These are phyloP conservation scores for Drosophila nannoptera DNA, from an alignment of 1,140 invertebrate species.

Conservation along the genomic window DNA sequence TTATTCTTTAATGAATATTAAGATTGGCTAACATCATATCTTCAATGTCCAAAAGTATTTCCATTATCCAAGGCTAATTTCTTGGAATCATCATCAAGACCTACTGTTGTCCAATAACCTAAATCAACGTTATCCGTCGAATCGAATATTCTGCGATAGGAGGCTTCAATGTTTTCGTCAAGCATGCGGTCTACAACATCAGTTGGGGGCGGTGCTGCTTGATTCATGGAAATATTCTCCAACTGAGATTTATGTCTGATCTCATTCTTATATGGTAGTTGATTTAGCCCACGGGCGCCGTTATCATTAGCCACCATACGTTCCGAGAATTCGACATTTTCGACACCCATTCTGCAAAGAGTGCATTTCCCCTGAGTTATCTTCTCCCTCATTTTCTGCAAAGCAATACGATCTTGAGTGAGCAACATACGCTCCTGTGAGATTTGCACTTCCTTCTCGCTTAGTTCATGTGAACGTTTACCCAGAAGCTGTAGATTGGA, in stretches of 20 bases:
- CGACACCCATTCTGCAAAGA: slow-evolving; percentile 69
- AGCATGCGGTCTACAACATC: slow-evolving; percentile 72
- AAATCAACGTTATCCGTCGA: slow-evolving; percentile 34
- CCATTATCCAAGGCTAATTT: slow-evolving; percentile 57
- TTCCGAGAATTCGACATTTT: slow-evolving; percentile 47
- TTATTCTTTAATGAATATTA: slow-evolving; percentile 14
- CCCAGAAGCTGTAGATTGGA: slow-evolving; percentile 64
- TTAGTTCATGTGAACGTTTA: slow-evolving; percentile 56
- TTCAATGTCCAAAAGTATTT: slow-evolving; percentile 44
- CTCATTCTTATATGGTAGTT: not conserved
- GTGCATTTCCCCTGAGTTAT: slow-evolving; percentile 62
- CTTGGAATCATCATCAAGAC: slow-evolving; percentile 71
- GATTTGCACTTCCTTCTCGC: slow-evolving; percentile 69
- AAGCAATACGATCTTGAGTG: slow-evolving; percentile 64
- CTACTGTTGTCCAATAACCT: slow-evolving; percentile 43
- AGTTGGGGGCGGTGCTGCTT: slow-evolving; percentile 11
- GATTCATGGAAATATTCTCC: slow-evolving; percentile 7
- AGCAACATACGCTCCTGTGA: slow-evolving; percentile 71
- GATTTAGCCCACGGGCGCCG: not conserved
- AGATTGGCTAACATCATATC: slow-evolving; percentile 35
- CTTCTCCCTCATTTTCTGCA: slow-evolving; percentile 64
- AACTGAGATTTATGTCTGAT: slow-evolving; percentile 14
- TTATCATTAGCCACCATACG: slow-evolving; percentile 7
- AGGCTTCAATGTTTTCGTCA: slow-evolving; percentile 73
- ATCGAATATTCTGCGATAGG: slow-evolving; percentile 68